These are phyloP conservation scores for Euphydryas editha DNA, from an alignment of 2,888 invertebrate species.

Conservation along the genomic window DNA sequence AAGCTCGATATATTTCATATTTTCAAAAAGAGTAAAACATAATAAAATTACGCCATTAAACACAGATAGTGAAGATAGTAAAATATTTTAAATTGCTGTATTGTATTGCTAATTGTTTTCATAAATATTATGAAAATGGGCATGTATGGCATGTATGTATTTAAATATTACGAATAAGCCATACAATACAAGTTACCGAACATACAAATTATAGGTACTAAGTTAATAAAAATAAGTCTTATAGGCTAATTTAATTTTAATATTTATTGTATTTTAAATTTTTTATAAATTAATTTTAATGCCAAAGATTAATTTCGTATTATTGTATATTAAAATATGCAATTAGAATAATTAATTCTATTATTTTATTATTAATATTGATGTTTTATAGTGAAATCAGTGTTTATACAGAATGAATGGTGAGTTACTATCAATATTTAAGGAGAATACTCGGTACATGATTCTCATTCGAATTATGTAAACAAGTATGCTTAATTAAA, in stretches of 20 bases:
- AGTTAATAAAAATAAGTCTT: not conserved
- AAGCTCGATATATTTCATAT: too few species aligned
- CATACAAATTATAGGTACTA: not conserved
- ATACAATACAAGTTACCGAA: not conserved
- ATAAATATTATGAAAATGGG: too few species aligned
- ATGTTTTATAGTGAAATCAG: not conserved
- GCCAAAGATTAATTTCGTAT: constrained; percentile 43
- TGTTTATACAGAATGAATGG: too few species aligned
- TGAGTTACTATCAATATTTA: too few species aligned
- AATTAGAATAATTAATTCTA: not conserved
- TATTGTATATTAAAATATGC: not conserved
- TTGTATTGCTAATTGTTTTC: too few species aligned
- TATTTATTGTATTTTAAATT: constrained; percentile 9
- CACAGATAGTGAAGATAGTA: too few species aligned
- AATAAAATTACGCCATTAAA: too few species aligned
- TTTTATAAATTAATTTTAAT: constrained; percentile 30
- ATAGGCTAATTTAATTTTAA: not conserved
- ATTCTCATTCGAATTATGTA: too few species aligned
- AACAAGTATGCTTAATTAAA: too few species aligned
- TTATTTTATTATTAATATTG: not conserved
- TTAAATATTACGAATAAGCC: not conserved
- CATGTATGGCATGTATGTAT: not conserved
- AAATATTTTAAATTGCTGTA: too few species aligned
- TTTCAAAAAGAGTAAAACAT: too few species aligned
- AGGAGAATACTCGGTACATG: too few species aligned